Evolutionary conservation across 92 coral and sea anemone genomes (phyloP), one percentile per base, ranked within the genome.

Genomic region (Blastomussa wellsi): DNA sequence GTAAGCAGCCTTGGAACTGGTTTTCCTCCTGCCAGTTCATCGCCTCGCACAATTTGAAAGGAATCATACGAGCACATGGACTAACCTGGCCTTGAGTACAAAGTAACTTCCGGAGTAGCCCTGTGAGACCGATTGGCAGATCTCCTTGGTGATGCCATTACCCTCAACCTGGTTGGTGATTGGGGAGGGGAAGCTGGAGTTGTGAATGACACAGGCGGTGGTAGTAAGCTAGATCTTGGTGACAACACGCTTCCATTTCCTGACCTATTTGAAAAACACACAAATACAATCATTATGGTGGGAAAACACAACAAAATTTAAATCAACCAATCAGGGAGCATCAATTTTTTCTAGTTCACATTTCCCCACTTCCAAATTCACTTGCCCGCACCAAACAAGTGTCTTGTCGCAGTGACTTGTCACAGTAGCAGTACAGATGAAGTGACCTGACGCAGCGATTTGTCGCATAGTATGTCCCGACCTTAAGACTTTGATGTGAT

Each of bases 181-280:
- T 55, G 72, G 35, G 81, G 89, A 72, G 92, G 92, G 33, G 94
- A 90, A 64, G 90, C 60, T 71, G 93, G 92, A 20, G 55, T 33
- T 28, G 88, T 82, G 55, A 84, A 77, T 13, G 92, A 76, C 41
- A 66, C 31, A 24, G 88, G 70, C 10, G 87, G 68, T n/a, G 93
- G 87, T n/a, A 75, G 33, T 47, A 93, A 82, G 79, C 87, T 93
- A 0, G 96, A 93, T 44, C 86, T 87, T 55, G 96, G 83, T 29
- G 96, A 93, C 48, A 90, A 68, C 6, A 93, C 24, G 79, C 93
- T 90, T 78, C 91, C 88, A 67, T 88, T 90, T 33, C 64, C 80
- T 48, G 81, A 67, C 62, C 93, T 92, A 72, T 39, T 52, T 22
- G 79, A 33, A 39, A 12, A 74, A 38, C 13, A 15, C 28, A 55